Base-by-base conservation (phyloP, 2,888 invertebrate genomes). In the Epinotia demarniana region DNA sequence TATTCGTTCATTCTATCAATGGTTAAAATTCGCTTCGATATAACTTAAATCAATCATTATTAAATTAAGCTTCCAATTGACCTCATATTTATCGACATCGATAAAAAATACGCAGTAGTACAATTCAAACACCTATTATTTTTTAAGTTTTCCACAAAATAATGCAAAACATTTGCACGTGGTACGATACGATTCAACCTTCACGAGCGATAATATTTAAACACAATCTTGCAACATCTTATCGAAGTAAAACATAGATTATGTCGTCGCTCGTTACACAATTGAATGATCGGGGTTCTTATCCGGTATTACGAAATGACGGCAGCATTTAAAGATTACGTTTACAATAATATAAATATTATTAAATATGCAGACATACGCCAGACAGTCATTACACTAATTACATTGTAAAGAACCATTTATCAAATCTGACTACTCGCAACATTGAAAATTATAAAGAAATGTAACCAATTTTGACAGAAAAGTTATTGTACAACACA, bases 281-380 rank as follows among this genome's bases (percentile, higher is more conserved):
- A 74, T 18, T 74, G 49, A 74, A 64, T 64, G 69, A 70, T 49
- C 33, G 58, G 23, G 0, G n/a, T 53, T n/a, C 58, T 70, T 75
- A 70, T 46, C 57, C n/a, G 18, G 19, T 18, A 33, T 53, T 43
- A 75, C 9, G 19, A 68, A 72, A 74, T 58, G 23, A 53, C 2
- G 33, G 58, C 58, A 49, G 57, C 64, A 53, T 60, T 75, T 53
- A 66, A 60, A 60, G 43, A 71, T 61, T 60, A 71, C 43, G 27
- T 55, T 4, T n/a, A 55, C 55, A 73, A 62, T 60, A 71, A 70
- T 39, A 8, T 49, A 46, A 74, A 64, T 69, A 74, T 58, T 75
- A 71, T 64, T 58, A 53, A 53, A 53, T 63, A 57, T 27, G 46
- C 43, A 75, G 70, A 75, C 70, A 39, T 27, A 53, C 39, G 23